phyloP scores from a whole-genome alignment of 2,888 invertebrate species.

The Tricholauxania praeusta region DNA sequence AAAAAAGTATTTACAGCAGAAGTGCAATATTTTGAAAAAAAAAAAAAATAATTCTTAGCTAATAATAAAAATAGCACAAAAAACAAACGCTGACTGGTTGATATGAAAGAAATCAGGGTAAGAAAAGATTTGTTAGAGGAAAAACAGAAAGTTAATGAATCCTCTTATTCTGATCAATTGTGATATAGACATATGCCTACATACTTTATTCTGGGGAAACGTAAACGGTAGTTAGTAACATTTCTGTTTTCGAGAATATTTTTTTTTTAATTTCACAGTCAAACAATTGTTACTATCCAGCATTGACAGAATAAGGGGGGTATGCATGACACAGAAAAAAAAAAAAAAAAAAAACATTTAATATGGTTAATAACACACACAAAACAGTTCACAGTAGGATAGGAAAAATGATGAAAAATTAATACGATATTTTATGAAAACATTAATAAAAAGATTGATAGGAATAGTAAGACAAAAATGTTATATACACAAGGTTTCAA shows the following conservation, averaged over 20 bases:
- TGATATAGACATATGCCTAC: slow-evolving; percentile 30
- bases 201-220: no score
- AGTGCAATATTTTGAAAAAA: not conserved
- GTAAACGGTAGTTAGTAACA: no score
- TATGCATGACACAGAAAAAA: no score
- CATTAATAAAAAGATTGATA: slow-evolving; percentile 21
- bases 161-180: slow-evolving; percentile 31
- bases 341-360: no score
- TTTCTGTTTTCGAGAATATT: no score
- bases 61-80: slow-evolving; percentile 51
- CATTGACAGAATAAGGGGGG: no score
- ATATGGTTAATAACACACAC: no score
- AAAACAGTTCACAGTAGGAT: slow-evolving; percentile 11
- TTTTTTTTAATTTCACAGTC: no score
- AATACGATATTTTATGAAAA: no score
- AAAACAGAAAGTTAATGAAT: slow-evolving; percentile 32
- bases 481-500: slow-evolving; percentile 16
- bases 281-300: no score
- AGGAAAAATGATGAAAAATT: slow-evolving; percentile 6
- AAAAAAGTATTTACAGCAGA: slow-evolving; percentile 39
- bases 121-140: slow-evolving; percentile 5
- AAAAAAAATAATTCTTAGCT: not conserved
- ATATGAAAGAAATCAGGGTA: not conserved
- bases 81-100: slow-evolving; percentile 64
- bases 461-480: slow-evolving; percentile 1